Evolutionary conservation across 2,797 vertebrate genomes (phyloP).

Genomic region (Neosalanx taihuensis): DNA sequence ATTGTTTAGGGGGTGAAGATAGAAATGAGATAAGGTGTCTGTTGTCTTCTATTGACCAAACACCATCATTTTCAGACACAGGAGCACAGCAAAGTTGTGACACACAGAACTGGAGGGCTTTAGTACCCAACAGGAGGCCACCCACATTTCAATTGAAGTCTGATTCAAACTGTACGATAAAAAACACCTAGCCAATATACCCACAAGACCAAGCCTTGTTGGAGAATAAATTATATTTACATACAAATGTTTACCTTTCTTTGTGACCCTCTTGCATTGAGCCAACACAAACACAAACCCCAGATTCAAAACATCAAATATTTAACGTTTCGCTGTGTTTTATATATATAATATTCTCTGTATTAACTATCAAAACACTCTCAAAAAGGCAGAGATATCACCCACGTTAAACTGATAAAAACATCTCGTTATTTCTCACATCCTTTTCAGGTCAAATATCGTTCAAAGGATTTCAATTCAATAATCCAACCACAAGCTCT

Average conservation of each 20-base stretch:
- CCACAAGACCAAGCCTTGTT: conserved; percentile 62
- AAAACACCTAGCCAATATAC: conserved; percentile 51
- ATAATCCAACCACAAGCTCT: conserved; percentile 11
- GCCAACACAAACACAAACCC: conserved; percentile 47
- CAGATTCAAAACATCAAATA: conserved; percentile 39
- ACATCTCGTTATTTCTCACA: conserved; percentile 29
- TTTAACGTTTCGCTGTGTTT: conserved; percentile 43
- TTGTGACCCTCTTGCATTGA: conserved; percentile 31
- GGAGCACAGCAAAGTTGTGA: conserved; percentile 24
- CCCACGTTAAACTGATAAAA: conserved; percentile 41
- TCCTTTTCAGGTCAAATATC: conserved; percentile 17
- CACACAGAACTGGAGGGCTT: background rate
- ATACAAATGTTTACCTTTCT: conserved; percentile 49
- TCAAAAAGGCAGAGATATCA: conserved; percentile 56
- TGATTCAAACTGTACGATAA: conserved; percentile 52
- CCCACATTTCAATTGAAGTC: conserved; percentile 44
- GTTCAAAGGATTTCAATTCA: conserved; percentile 4
- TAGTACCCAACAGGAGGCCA: background rate
- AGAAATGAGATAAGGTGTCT: conserved; percentile 12
- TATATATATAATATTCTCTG: conserved; percentile 43
- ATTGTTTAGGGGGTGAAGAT: conserved; percentile 11
- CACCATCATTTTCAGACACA: conserved; percentile 3
- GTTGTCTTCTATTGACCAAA: conserved; percentile 5
- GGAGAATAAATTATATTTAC: conserved; percentile 80
- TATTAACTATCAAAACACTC: conserved; percentile 64